Percentiles rank a stretch among this genome's conserved stretches.
Evolutionary conservation across 1,140 invertebrate genomes (phyloP).

Genomic region (Drosophila lacteicornis): DNA sequence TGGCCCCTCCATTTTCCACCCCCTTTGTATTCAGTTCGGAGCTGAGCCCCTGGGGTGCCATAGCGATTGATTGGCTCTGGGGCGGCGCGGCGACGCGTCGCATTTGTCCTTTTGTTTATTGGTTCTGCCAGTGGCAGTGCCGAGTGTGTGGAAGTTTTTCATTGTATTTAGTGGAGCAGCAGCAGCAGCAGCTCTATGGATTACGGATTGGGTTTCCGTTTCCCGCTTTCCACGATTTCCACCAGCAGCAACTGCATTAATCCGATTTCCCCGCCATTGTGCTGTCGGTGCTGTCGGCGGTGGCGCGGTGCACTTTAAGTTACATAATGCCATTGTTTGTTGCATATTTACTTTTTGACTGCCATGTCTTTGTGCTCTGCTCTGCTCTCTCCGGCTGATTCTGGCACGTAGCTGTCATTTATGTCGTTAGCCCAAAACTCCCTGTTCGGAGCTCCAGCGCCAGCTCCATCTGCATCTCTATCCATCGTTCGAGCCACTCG

Average conservation of each 20-base stretch:
- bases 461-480: constrained; percentile 2
- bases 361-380: constrained; percentile 52
- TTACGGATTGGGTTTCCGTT: constrained; percentile 41
- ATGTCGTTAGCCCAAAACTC: constrained; percentile 67
- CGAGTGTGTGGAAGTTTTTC: constrained; percentile 53
- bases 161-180: constrained; percentile 73
- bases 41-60: constrained; percentile 67
- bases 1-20: not conserved
- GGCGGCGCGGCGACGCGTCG: constrained; percentile 71
- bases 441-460: not conserved
- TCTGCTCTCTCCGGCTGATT: constrained; percentile 15
- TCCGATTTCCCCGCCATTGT: constrained; percentile 77
- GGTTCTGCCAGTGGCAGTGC: constrained; percentile 31
- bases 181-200: constrained; percentile 20
- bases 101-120: constrained; percentile 82
- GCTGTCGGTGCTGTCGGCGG: constrained; percentile 4
- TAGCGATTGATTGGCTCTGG: constrained; percentile 84
- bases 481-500: constrained; percentile 19
- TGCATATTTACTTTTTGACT: constrained; percentile 83
- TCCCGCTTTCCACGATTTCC: constrained; percentile 1
- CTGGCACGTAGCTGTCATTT: constrained; percentile 67
- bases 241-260: constrained; percentile 61
- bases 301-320: constrained; percentile 73
- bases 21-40: constrained; percentile 9
- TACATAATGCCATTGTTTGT: constrained; percentile 81